These are phyloP conservation scores for Zophobas morio DNA, from an alignment of 1,140 invertebrate genomes.

Conservation along the genomic window DNA sequence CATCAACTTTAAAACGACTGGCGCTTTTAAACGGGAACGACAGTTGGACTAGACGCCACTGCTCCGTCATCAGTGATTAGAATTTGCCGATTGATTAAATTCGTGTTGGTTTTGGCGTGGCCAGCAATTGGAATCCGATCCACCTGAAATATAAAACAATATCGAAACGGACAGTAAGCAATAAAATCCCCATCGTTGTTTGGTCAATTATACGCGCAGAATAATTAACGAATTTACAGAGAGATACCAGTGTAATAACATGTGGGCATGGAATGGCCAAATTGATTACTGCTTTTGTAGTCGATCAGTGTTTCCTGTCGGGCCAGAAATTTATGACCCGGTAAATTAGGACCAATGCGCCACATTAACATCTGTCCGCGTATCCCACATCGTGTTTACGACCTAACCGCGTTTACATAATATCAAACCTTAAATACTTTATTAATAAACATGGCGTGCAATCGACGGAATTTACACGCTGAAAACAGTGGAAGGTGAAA, in stretches of 20 bases:
- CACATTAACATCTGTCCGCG: slow-evolving; percentile 52
- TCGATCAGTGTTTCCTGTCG: slow-evolving; percentile 58
- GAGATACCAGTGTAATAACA: slow-evolving; percentile 54
- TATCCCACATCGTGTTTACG: slow-evolving; percentile 50
- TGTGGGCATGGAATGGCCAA: slow-evolving; percentile 55
- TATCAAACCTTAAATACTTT: slow-evolving; percentile 44
- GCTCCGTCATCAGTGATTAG: too few relatives aligned
- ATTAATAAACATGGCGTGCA: slow-evolving; percentile 29
- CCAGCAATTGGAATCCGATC: neutral
- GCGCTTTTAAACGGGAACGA: too few relatives aligned
- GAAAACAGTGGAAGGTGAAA: too few relatives aligned
- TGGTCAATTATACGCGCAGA: slow-evolving; percentile 51
- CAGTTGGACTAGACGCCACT: too few relatives aligned
- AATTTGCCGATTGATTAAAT: neutral
- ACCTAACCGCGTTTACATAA: slow-evolving; percentile 44
- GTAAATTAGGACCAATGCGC: slow-evolving; percentile 55
- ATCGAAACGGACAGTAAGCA: slow-evolving; percentile 23
- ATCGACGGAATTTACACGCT: neutral
- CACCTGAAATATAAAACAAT: slow-evolving; percentile 37
- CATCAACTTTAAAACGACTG: too few relatives aligned
- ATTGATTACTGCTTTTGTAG: slow-evolving; percentile 61
- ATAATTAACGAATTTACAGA: slow-evolving; percentile 54
- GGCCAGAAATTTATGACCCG: slow-evolving; percentile 53
- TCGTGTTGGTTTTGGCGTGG: slow-evolving; percentile 13
- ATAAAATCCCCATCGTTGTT: slow-evolving; percentile 47